Conservation (phyloP, 2,888 invertebrate species). For the Julus scanicus region DNA sequence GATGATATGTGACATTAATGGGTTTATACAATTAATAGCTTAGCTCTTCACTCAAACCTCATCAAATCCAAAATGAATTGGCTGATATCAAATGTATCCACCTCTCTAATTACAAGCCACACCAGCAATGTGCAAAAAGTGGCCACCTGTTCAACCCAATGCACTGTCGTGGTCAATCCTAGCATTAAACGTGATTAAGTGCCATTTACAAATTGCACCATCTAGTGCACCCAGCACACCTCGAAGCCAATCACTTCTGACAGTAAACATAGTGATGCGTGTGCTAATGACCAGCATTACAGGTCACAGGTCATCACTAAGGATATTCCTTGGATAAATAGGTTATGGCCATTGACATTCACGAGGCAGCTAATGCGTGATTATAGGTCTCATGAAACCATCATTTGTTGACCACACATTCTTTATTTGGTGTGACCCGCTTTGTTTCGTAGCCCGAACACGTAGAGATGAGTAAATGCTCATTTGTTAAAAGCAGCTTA, state of each 20-base stretch:
- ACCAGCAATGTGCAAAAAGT: not conserved
- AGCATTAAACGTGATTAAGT: constrained; percentile 40
- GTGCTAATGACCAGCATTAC: constrained; percentile 27
- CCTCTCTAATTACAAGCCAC: not conserved
- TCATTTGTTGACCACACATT: constrained; percentile 15
- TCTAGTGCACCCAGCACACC: constrained; percentile 38
- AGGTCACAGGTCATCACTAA: constrained; percentile 28
- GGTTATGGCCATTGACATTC: constrained; percentile 23
- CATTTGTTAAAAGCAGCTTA: not conserved
- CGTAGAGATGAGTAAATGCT: not conserved
- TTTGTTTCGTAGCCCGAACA: constrained; percentile 11
- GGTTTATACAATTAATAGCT: not conserved
- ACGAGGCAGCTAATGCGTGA: not conserved
- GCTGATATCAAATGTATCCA: constrained; percentile 21
- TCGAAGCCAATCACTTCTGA: constrained; percentile 45
- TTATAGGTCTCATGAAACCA: not conserved
- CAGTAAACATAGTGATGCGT: constrained; percentile 43
- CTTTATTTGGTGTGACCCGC: constrained; percentile 1
- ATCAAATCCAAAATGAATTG: constrained; percentile 30
- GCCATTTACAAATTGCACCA: constrained; percentile 43
- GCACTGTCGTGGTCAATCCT: constrained; percentile 37
- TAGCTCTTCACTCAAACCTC: not conserved
- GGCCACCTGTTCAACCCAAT: constrained; percentile 21
- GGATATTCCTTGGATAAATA: constrained; percentile 31
- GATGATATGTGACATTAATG: not conserved